Conservation (phyloP, 2,888 invertebrate species). For the Gastrophysa polygoni region DNA sequence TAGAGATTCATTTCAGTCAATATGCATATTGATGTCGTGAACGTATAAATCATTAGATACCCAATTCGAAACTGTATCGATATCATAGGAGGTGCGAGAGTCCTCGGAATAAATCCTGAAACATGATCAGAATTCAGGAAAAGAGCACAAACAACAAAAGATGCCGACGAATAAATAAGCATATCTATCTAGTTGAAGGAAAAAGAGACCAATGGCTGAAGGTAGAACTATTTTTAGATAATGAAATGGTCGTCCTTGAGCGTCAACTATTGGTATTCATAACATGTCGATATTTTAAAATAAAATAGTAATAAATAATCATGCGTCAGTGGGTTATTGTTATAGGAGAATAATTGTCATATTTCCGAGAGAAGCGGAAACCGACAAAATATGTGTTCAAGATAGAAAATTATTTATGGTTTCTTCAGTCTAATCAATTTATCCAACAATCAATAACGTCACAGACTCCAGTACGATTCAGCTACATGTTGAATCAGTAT, state of each 20-base stretch:
- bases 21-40: background rate
- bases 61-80: background rate
- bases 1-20: no score
- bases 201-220: constrained; percentile 14
- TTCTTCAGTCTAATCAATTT: no score
- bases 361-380: constrained; percentile 38
- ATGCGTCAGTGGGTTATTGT: constrained; percentile 25
- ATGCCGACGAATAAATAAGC: background rate
- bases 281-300: constrained; percentile 27
- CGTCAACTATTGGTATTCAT: constrained; percentile 26
- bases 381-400: no score
- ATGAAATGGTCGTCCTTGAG: constrained; percentile 25
- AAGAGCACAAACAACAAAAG: constrained; percentile 23
- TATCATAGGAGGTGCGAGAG: background rate
- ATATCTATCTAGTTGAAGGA: no score
- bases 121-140: constrained; percentile 12
- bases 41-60: background rate
- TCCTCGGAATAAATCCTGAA: background rate
- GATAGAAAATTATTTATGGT: no score
- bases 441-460: no score
- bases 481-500: no score
- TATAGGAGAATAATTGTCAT: constrained; percentile 21
- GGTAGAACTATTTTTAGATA: constrained; percentile 22
- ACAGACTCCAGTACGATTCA: no score
- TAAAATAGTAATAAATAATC: constrained; percentile 31